phyloP scores from a whole-genome alignment of 2,113 vertebrate genomes.

The Megaptera novaeangliae region DNA sequence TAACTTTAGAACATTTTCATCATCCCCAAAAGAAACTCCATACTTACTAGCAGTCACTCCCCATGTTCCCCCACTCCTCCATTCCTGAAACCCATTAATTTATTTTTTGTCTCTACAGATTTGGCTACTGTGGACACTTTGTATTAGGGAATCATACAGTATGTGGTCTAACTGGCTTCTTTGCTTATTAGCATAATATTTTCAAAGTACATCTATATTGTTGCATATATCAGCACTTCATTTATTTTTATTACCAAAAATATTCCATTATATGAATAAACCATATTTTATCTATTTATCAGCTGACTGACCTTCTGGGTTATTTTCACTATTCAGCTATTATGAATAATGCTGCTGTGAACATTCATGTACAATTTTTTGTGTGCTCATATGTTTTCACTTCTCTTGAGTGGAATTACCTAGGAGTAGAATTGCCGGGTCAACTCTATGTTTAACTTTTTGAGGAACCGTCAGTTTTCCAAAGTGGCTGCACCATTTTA shows the following conservation, averaged over 20 bases:
- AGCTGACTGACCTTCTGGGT: neutral
- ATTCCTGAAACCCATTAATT: neutral
- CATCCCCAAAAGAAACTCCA: neutral
- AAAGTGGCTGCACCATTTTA: neutral
- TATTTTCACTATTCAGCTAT: neutral
- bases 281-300: neutral
- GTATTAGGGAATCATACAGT: neutral
- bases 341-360: neutral
- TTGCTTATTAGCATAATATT: neutral
- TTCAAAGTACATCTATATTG: neutral
- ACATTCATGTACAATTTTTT: neutral
- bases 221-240: neutral
- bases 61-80: neutral
- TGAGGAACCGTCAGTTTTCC: neutral
- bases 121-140: neutral
- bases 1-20: neutral
- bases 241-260: neutral
- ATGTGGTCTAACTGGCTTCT: neutral
- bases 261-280: neutral
- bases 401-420: neutral
- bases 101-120: neutral
- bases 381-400: neutral
- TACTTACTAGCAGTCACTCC: neutral
- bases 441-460: neutral
- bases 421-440: neutral